These are phyloP conservation scores for Epicampocera succincta DNA, from an alignment of 2,888 invertebrate genomes.

Conservation along the genomic window DNA sequence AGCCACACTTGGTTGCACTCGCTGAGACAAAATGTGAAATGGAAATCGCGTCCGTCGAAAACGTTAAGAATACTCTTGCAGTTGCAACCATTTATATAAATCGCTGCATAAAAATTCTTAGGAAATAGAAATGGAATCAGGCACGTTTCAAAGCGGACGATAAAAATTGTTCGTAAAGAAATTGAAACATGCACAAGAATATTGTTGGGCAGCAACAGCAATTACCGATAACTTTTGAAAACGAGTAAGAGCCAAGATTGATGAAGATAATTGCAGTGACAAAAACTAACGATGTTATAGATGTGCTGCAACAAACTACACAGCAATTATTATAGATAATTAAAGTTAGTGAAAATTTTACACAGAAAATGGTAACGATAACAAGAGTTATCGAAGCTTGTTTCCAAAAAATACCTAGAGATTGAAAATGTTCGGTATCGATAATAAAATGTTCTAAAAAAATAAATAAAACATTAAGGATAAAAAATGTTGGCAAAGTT, in stretches of 20 bases:
- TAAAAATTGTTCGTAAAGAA: neutral
- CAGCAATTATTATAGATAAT: too few relatives aligned
- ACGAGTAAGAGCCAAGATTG: neutral
- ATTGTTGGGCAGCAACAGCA: neutral
- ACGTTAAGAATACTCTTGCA: slow-evolving; percentile 23
- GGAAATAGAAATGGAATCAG: slow-evolving; percentile 23
- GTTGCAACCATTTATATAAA: slow-evolving; percentile 52
- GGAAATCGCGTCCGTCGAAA: neutral
- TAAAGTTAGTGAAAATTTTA: too few relatives aligned
- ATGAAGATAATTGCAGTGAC: too few relatives aligned
- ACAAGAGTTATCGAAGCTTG: too few relatives aligned
- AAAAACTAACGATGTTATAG: too few relatives aligned
- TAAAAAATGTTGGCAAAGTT: too few relatives aligned
- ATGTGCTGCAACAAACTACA: too few relatives aligned
- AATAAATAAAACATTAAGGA: too few relatives aligned
- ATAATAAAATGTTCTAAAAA: too few relatives aligned
- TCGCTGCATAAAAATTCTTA: slow-evolving; percentile 20
- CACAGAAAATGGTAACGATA: too few relatives aligned
- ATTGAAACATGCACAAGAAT: neutral
- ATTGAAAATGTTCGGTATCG: too few relatives aligned
- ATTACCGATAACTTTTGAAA: slow-evolving; percentile 16
- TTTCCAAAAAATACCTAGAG: too few relatives aligned
- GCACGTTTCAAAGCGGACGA: slow-evolving; percentile 35
- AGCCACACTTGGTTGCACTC: slow-evolving; percentile 63
- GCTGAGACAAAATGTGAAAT: neutral